A percentile compares a stretch with the other conserved stretches of the same genome.
phyloP scores from a whole-genome alignment of 2,888 invertebrate species.

The Chloromyia formosa region DNA sequence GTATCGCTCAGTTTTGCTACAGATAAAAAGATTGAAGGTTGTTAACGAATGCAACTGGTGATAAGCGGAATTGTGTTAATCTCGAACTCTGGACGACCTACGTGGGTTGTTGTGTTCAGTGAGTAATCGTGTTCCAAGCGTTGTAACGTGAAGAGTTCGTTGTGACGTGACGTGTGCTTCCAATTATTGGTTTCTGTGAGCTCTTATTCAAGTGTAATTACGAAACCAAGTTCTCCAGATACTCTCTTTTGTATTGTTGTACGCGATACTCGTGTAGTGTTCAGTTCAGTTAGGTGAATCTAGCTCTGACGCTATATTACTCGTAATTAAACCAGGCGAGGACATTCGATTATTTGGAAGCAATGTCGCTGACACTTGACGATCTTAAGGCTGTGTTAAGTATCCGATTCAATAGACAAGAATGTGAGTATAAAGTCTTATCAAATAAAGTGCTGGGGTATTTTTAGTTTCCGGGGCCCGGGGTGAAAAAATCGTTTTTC shows the following conservation, averaged over 20 bases:
- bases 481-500: no score
- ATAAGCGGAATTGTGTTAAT: conserved; percentile 16
- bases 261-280: not conserved
- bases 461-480: no score
- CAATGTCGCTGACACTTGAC: conserved; percentile 46
- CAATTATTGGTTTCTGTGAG: not conserved
- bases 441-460: no score
- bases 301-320: not conserved
- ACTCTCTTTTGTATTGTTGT: not conserved
- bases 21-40: conserved; percentile 5
- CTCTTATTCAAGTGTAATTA: conserved; percentile 2
- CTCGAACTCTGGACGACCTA: not conserved
- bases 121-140: conserved; percentile 15
- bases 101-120: not conserved
- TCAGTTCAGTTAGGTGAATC: not conserved
- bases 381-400: conserved; percentile 49
- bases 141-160: not conserved
- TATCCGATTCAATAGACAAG: conserved; percentile 49
- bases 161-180: conserved; percentile 10
- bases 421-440: conserved; percentile 48
- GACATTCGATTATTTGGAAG: not conserved
- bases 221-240: not conserved
- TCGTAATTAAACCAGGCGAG: not conserved
- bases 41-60: not conserved
- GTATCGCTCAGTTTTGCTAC: not conserved